Evolutionary conservation across 2,888 invertebrate genomes (phyloP), one percentile per base, ranked within the genome.

Genomic region (Drosophila atripex): DNA sequence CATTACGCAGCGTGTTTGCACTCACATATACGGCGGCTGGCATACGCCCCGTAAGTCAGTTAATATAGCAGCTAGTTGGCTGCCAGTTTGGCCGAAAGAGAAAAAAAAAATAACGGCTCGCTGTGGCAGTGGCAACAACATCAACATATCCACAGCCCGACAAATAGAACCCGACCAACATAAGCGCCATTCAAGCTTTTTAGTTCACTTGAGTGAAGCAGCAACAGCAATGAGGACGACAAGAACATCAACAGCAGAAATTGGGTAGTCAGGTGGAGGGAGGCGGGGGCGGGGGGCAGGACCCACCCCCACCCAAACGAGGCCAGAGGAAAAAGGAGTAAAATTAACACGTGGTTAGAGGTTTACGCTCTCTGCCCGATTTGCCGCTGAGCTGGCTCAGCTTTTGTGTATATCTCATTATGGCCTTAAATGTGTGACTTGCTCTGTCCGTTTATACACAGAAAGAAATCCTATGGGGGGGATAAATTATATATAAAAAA

Each of bases 281-380:
- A 18, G 4, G 3, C 2, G 6, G 21, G 21, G 9, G 41, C 16
- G 25, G 9, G 45, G 30, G 35, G 35, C 7, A 16, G n/a, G 39
- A 32, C 18, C 30, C 41, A 30, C 14, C 39, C n/a, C 3, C 25
- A 12, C 28, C n/a, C 9, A 16, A 28, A 14, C 9, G 46, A 45
- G n/a, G 21, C 16, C 18, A 18, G 38, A 41, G 49, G 43, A 46
- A 61, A 66, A 80, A 80, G 80, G 86, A 83, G 84, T 78, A 63
- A 78, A 80, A 83, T 86, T 84, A 84, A 80, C 84, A 84, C 84
- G 84, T 86, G 86, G 84, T 84, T 83, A 76, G 84, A 70, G 83
- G 75, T 86, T 80, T 78, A 80, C 86, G 61, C 79, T 74, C 75
- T 61, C 64, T 59, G 83, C 77, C 75, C 80, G 78, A 84, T 80